Conservation (phyloP, 2,797 vertebrate species). For the Gouania willdenowi region DNA sequence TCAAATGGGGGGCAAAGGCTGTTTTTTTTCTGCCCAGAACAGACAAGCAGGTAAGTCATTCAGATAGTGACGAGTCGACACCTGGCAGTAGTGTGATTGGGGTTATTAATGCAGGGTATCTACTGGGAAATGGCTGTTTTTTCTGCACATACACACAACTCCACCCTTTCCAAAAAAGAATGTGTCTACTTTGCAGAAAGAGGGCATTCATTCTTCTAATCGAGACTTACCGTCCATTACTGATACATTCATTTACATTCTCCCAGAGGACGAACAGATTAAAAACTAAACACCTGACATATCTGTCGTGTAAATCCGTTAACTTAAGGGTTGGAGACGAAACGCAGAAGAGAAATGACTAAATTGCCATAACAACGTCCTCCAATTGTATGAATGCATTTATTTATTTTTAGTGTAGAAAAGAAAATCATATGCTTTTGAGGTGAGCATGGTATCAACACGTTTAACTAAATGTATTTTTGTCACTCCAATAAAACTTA, state of each 20-base stretch:
- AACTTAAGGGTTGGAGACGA: slow-evolving; percentile 34
- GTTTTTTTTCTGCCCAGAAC: slow-evolving; percentile 63
- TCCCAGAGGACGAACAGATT: slow-evolving; percentile 50
- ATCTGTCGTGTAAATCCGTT: slow-evolving; percentile 37
- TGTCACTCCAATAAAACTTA: too few relatives aligned
- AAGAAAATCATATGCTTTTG: too few relatives aligned
- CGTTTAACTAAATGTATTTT: too few relatives aligned
- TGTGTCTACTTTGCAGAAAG: slow-evolving; percentile 62
- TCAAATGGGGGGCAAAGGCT: slow-evolving; percentile 57
- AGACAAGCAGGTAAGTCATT: slow-evolving; percentile 79
- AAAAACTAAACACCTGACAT: slow-evolving; percentile 53
- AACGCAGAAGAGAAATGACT: slow-evolving; percentile 40
- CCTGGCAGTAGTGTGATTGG: slow-evolving; percentile 66
- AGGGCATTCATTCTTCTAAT: slow-evolving; percentile 71
- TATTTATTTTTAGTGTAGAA: too few relatives aligned
- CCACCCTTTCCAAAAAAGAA: slow-evolving; percentile 38
- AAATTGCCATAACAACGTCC: slow-evolving; percentile 55
- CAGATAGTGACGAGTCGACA: slow-evolving; percentile 74
- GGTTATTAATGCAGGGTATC: slow-evolving; percentile 76
- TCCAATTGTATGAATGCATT: too few relatives aligned
- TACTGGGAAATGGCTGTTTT: slow-evolving; percentile 69
- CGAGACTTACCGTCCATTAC: slow-evolving; percentile 50
- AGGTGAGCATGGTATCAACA: too few relatives aligned
- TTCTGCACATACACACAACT: slow-evolving; percentile 16
- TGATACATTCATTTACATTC: slow-evolving; percentile 56